A percentile compares a stretch with the other conserved stretches of the same genome.
These are phyloP conservation scores for Monarcha castaneiventris DNA, from an alignment of 2,113 vertebrate species.

Conservation along the genomic window DNA sequence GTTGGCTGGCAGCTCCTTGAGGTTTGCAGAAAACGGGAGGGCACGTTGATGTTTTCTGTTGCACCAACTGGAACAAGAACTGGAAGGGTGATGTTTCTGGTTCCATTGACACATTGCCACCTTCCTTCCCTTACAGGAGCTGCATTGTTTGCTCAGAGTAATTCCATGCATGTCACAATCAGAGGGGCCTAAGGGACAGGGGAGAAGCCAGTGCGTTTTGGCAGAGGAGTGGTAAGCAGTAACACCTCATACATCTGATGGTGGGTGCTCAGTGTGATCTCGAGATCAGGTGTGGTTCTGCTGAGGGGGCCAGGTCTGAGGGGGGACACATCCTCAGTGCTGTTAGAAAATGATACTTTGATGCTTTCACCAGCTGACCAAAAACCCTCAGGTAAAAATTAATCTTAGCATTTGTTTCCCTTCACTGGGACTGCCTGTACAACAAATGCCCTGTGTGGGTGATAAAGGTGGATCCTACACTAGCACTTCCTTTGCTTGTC, in stretches of 20 bases:
- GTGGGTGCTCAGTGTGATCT: not conserved
- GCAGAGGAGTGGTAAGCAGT: not conserved
- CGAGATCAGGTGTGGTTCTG: not conserved
- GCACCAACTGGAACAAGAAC: not conserved
- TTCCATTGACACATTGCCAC: not conserved
- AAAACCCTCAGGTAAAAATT: not conserved
- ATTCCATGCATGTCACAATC: accelerated
- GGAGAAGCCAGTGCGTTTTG: not conserved
- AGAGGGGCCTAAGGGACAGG: not conserved
- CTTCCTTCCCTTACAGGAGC: not conserved
- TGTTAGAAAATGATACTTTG: not conserved
- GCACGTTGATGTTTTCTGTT: not conserved
- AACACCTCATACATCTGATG: not conserved
- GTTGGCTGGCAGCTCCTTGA: conserved; percentile 46
- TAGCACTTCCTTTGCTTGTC: not conserved
- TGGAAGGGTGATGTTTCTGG: not conserved
- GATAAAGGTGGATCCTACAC: not conserved
- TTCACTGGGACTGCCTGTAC: not conserved
- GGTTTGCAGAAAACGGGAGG: not conserved
- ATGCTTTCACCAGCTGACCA: not conserved
- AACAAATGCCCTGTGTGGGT: not conserved
- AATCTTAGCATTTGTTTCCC: not conserved
- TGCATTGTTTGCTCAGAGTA: not conserved
- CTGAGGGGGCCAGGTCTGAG: not conserved
- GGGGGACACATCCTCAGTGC: not conserved